phyloP scores from a whole-genome alignment of 2,888 invertebrate species.

The Epirrhoe tristata region DNA sequence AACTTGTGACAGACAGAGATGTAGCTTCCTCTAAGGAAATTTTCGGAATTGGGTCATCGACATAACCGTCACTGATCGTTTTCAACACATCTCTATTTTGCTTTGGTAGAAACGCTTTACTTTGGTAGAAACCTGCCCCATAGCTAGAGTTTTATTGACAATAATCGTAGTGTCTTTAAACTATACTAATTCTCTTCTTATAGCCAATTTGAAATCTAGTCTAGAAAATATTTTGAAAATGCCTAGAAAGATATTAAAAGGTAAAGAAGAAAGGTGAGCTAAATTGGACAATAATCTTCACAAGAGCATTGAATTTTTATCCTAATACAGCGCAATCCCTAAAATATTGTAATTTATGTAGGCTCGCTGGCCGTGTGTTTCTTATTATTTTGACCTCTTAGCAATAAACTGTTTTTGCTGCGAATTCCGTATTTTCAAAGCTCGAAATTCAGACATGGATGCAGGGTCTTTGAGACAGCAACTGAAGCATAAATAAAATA shows the following conservation, averaged over 20 bases:
- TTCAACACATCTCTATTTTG: too few species aligned
- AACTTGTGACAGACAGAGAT: neutral
- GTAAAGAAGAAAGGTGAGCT: neutral
- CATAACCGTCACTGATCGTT: too few species aligned
- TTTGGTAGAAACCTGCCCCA: too few species aligned
- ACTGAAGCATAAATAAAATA: too few species aligned
- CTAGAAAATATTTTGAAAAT: neutral
- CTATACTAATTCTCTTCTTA: too few species aligned
- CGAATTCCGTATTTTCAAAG: conserved; percentile 34
- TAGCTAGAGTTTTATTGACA: too few species aligned
- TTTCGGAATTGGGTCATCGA: too few species aligned
- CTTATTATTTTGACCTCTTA: conserved; percentile 53
- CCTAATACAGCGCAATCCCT: conserved; percentile 24
- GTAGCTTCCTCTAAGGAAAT: too few species aligned
- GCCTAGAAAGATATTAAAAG: neutral
- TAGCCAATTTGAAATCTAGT: too few species aligned
- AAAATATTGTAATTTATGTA: conserved; percentile 58
- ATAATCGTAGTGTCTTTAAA: too few species aligned
- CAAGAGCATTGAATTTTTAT: conserved; percentile 24
- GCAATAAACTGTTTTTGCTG: conserved; percentile 41
- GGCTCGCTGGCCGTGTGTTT: conserved; percentile 46
- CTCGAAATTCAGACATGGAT: conserved; percentile 8
- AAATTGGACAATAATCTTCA: conserved; percentile 2
- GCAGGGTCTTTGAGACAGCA: neutral
- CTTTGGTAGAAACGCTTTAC: too few species aligned